Evolutionary conservation across 2,888 invertebrate genomes (phyloP).

Genomic region (Furcula furcula): DNA sequence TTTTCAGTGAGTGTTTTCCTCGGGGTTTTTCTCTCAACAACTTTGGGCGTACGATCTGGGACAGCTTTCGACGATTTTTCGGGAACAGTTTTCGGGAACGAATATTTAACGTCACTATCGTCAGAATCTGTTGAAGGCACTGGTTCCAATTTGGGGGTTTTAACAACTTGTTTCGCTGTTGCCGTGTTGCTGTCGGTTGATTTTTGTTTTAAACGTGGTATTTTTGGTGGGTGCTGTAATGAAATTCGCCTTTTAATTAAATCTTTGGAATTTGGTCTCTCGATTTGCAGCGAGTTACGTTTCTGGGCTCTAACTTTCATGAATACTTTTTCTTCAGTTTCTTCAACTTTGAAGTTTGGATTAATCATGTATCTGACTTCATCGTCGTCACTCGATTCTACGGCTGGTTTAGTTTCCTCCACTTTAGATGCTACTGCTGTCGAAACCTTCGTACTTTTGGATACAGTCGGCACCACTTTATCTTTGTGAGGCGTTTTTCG

Average conservation of each 20-base stretch:
- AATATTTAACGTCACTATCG: conserved; percentile 72
- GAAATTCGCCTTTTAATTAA: conserved; percentile 61
- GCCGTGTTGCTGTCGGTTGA: conserved; percentile 38
- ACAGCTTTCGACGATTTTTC: conserved; percentile 32
- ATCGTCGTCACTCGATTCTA: conserved; percentile 63
- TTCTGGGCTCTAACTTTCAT: conserved; percentile 65
- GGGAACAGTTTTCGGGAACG: conserved; percentile 54
- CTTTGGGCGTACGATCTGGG: conserved; percentile 28
- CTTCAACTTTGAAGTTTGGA: conserved; percentile 56
- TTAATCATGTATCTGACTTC: conserved; percentile 73
- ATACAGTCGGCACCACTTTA: conserved; percentile 38
- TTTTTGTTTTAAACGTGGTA: conserved; percentile 60
- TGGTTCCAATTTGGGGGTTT: conserved; percentile 39
- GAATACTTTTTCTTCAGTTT: conserved; percentile 52
- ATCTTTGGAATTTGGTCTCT: conserved; percentile 65
- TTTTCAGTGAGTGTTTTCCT: conserved; percentile 52
- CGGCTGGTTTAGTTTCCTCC: conserved; percentile 27
- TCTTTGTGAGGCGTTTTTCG: conserved; percentile 49
- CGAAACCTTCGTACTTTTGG: conserved; percentile 47
- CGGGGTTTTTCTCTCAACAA: conserved; percentile 27
- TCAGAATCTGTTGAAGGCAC: conserved; percentile 62
- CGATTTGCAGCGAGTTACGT: conserved; percentile 66
- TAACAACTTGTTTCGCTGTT: conserved; percentile 33
- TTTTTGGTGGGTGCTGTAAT: conserved; percentile 65
- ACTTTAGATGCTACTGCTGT: conserved; percentile 22